Percentiles rank a stretch among this genome's conserved stretches.
These are phyloP conservation scores for Lagopus muta DNA, from an alignment of 2,113 vertebrate species.

Conservation along the genomic window DNA sequence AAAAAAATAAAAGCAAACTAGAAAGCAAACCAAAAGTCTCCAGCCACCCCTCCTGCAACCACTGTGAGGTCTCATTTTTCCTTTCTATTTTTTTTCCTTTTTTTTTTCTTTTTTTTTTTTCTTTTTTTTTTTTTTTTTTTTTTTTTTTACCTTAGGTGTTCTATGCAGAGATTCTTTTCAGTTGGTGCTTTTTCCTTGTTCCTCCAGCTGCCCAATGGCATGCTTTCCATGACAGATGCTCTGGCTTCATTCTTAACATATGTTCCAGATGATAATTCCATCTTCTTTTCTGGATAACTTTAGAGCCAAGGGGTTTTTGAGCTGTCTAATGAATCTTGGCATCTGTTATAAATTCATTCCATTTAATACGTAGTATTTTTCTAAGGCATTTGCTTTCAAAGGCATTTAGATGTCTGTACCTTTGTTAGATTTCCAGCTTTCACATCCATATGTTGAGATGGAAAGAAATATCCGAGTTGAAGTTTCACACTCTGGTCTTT, in stretches of 20 bases:
- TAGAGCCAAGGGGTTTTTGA: conserved; percentile 71
- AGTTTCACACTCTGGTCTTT: conserved; percentile 56
- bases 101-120: neutral
- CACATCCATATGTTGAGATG: conserved; percentile 57
- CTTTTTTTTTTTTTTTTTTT: neutral
- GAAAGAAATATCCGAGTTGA: conserved; percentile 51
- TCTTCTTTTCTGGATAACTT: conserved; percentile 73
- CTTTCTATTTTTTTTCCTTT: no score
- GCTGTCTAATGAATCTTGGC: conserved; percentile 72
- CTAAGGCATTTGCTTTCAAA: conserved; percentile 64
- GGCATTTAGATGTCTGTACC: conserved; percentile 57
- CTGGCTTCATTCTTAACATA: conserved; percentile 72
- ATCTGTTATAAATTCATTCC: conserved; percentile 73
- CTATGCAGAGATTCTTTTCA: conserved; percentile 8
- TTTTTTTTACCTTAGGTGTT: neutral
- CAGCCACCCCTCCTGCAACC: neutral
- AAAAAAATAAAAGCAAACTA: neutral
- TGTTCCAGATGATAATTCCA: conserved; percentile 74
- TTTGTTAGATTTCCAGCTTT: conserved; percentile 67
- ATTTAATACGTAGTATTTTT: conserved; percentile 71
- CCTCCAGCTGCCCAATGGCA: conserved; percentile 71
- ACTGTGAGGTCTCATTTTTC: rapidly evolving
- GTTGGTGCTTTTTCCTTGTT: conserved; percentile 34
- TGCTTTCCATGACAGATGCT: conserved; percentile 72
- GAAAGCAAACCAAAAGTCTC: neutral